A percentile compares a stretch with the other conserved stretches of the same genome.
Conservation (phyloP, 1,140 invertebrate species). For the Lepidotrigona ventralis region DNA sequence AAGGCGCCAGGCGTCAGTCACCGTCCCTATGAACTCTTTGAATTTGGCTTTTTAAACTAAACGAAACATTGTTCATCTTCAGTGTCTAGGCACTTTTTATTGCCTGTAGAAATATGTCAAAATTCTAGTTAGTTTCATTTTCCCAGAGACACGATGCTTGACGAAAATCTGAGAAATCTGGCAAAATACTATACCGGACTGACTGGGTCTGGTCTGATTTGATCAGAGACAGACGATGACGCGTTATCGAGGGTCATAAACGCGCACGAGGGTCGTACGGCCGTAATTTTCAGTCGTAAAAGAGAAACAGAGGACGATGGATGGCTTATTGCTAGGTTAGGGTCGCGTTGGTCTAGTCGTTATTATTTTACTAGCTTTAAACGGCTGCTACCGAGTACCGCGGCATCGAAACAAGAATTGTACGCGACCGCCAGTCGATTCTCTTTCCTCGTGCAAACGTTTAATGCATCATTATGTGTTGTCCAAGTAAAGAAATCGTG, state of each 20-base stretch:
- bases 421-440: slow-evolving; percentile 15
- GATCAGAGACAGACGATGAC: slow-evolving; percentile 36
- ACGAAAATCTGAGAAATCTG: background rate
- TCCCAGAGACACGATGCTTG: background rate
- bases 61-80: background rate
- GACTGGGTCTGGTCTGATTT: slow-evolving; percentile 17
- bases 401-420: slow-evolving; percentile 36
- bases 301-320: slow-evolving; percentile 52
- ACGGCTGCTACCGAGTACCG: slow-evolving; percentile 60
- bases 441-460: slow-evolving; percentile 1
- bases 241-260: slow-evolving; percentile 69
- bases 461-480: background rate
- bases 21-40: background rate
- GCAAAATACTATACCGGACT: background rate
- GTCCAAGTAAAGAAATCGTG: background rate
- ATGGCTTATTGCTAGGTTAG: slow-evolving; percentile 50
- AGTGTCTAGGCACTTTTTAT: background rate
- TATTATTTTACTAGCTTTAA: slow-evolving; percentile 75
- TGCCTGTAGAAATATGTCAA: background rate
- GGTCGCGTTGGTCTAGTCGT: slow-evolving; percentile 62
- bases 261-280: slow-evolving; percentile 49
- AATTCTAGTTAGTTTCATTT: background rate
- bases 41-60: background rate
- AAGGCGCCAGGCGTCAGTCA: slow-evolving; percentile 23
- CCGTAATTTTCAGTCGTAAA: slow-evolving; percentile 72